Conservation (phyloP, 2,888 invertebrate genomes). For the Penaeus monodon region DNA sequence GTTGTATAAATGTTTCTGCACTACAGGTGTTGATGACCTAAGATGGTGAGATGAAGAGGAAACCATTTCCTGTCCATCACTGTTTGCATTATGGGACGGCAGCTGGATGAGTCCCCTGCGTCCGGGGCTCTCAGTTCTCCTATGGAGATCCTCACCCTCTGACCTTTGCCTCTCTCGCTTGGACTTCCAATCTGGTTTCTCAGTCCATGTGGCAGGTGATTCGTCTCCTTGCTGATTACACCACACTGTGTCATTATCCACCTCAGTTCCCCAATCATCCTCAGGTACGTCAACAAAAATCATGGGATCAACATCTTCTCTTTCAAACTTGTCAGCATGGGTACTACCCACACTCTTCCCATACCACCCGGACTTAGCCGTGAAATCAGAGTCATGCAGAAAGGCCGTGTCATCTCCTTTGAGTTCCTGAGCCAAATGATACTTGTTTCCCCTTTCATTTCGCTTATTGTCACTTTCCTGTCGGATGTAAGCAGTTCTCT, state of each 20-base stretch:
- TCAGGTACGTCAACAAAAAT: constrained; percentile 30
- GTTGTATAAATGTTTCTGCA: constrained; percentile 53
- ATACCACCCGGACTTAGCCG: too few species aligned
- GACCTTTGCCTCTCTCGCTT: constrained; percentile 26
- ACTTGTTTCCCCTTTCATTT: constrained; percentile 15
- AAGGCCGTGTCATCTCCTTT: too few species aligned
- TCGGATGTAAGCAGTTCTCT: constrained; percentile 15
- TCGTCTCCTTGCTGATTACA: constrained; percentile 27
- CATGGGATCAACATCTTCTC: constrained; percentile 18
- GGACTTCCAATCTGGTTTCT: constrained; percentile 31
- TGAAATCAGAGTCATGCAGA: too few species aligned
- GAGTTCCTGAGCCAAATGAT: too few species aligned
- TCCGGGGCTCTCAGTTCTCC: constrained; percentile 55
- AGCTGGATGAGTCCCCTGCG: constrained; percentile 56
- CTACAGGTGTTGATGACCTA: constrained; percentile 3
- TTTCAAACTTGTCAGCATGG: neutral
- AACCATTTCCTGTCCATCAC: constrained; percentile 20
- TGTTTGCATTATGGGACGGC: constrained; percentile 18
- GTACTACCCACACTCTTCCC: too few species aligned
- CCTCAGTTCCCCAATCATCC: constrained; percentile 38
- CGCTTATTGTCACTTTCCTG: constrained; percentile 17
- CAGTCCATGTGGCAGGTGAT: constrained; percentile 25
- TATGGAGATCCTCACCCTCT: constrained; percentile 22
- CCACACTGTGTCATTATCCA: constrained; percentile 41
- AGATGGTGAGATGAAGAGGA: constrained; percentile 13